Evolutionary conservation across 2,797 vertebrate species (phyloP), one percentile per base, ranked within the genome.

Genomic region (Spatula versicolor): DNA sequence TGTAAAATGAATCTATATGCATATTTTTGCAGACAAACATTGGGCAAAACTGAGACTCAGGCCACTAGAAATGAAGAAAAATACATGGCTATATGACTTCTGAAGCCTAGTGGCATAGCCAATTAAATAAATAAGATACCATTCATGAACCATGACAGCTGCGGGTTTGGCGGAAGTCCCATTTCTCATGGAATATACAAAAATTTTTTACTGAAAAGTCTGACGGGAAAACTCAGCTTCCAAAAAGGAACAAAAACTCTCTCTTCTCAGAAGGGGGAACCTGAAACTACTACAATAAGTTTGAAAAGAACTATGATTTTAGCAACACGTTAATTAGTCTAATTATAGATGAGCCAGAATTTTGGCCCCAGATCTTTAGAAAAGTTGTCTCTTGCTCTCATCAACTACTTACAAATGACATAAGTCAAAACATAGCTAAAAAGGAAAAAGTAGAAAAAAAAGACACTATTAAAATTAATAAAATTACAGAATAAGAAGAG

Each of bases 181-280:
- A 72, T 52, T 95, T 96, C 88, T 87, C 84, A 80, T 7, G 18
- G 74, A 93, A 84, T 60, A 90, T 7, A 75, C 37, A 86, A 92
- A 89, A 16, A 41, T 71, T 88, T 88, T 86, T 50, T 85, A 71
- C 43, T 84, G 55, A 88, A 37, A 55, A 81, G 37, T 85, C 45
- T 69, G 26, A 89, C 60, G 68, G 60, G 81, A 72, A 92, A 93
- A 48, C 25, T 66, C 4, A 6, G 11, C 15, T 87, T 94, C 37
- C 72, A 69, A 76, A 93, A 62, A 92, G 37, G 39, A 92, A 58
- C 64, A 91, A 93, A 97, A 90, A 78, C 88, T 83, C 89, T 93
- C 90, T 96, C 96, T 96, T 35, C 60, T 90, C 82, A 86, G 78
- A 95, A 91, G 71, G 88, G 31, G 23, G 88, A 89, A 25, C 46